Percentiles rank a stretch among this genome's conserved stretches.
phyloP scores from a whole-genome alignment of 2,797 vertebrate genomes.

The Ara ararauna region DNA sequence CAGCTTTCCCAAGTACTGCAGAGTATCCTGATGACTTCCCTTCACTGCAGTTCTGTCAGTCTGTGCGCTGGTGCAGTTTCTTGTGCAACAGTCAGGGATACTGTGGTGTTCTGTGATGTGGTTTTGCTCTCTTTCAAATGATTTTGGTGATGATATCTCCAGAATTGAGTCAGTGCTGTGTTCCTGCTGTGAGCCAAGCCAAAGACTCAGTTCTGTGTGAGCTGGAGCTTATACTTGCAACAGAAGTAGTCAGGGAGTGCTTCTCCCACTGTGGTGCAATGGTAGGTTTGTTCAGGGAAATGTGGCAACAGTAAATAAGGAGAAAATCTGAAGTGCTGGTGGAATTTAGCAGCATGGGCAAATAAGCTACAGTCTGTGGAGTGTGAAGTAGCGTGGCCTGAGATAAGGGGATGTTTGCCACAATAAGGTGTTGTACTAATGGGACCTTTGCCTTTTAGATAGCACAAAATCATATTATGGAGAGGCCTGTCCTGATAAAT shows the following conservation, averaged over 20 bases:
- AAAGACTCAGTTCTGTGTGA: not conserved
- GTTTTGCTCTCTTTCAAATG: not conserved
- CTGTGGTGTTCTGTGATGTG: not conserved
- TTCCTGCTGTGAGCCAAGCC: not conserved
- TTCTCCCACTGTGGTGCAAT: not conserved
- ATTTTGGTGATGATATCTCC: not conserved
- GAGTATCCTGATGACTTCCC: not conserved
- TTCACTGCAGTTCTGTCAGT: accelerated
- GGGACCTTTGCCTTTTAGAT: not conserved
- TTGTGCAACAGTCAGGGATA: not conserved
- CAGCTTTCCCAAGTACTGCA: not conserved
- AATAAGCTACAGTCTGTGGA: not conserved
- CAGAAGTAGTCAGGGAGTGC: not conserved
- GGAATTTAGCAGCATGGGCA: not conserved
- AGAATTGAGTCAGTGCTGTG: not conserved
- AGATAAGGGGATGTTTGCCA: not conserved
- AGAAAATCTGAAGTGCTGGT: not conserved
- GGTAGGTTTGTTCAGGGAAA: not conserved
- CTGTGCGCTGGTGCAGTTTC: not conserved
- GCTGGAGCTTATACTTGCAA: not conserved
- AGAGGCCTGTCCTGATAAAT: not conserved
- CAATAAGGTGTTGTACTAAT: not conserved
- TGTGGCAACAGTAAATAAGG: no score
- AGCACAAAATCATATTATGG: accelerated
- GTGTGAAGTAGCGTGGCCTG: accelerated